Conservation (phyloP, 2,113 vertebrate genomes). For the Actinemys pallida region DNA sequence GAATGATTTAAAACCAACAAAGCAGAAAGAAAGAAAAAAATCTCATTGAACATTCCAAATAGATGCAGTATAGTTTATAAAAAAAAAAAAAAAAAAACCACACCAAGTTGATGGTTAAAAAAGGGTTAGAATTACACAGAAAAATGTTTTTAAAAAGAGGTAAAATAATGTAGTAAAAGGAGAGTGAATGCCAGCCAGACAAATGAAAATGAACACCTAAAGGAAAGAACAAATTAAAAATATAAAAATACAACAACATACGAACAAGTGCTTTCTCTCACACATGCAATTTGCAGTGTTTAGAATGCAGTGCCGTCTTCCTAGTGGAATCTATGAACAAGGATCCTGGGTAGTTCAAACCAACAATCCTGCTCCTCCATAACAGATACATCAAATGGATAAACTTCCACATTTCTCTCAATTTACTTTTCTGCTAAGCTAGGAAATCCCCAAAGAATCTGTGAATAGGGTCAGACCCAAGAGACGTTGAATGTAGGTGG, state of each 20-base stretch:
- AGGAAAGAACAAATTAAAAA: slow-evolving; percentile 70
- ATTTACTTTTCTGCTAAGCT: neutral
- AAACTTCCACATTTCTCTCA: neutral
- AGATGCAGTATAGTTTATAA: neutral
- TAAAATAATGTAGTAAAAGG: slow-evolving; percentile 73
- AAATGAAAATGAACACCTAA: slow-evolving; percentile 81
- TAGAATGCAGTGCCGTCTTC: slow-evolving; percentile 6
- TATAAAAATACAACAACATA: slow-evolving; percentile 3
- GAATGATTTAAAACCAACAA: slow-evolving; percentile 35
- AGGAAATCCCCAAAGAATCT: fast-evolving
- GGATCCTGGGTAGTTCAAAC: slow-evolving; percentile 71
- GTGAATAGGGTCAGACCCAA: no score
- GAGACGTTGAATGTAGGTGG: neutral
- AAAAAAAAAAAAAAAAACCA: neutral
- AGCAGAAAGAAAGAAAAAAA: neutral
- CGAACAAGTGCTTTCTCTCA: neutral
- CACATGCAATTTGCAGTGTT: slow-evolving; percentile 1
- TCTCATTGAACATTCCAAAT: neutral
- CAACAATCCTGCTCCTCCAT: slow-evolving; percentile 56
- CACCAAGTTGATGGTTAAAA: slow-evolving; percentile 28
- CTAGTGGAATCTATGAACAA: neutral
- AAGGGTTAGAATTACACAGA: slow-evolving; percentile 57
- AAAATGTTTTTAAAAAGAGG: slow-evolving; percentile 58
- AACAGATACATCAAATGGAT: neutral
- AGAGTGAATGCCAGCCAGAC: slow-evolving; percentile 81